Evolutionary conservation across 1,140 invertebrate species (phyloP).

Genomic region (Lepidostoma basale): DNA sequence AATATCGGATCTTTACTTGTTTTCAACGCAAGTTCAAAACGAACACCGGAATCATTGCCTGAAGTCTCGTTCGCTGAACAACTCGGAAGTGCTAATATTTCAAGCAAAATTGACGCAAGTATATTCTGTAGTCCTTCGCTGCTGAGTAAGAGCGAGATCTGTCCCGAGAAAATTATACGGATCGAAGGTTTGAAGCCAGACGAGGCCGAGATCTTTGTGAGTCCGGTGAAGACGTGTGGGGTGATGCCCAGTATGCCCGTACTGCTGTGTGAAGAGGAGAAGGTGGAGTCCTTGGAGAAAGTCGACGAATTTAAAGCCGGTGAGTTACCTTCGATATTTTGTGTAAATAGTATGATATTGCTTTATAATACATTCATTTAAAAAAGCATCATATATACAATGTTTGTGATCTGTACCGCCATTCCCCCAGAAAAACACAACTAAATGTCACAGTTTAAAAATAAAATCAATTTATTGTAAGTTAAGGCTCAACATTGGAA

Average conservation of each 20-base stretch:
- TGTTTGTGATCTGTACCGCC: too few species aligned
- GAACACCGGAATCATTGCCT: not conserved
- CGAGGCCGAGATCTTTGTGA: not conserved
- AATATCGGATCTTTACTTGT: conserved; percentile 7
- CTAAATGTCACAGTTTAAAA: too few species aligned
- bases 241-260: conserved; percentile 32
- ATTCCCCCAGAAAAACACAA: too few species aligned
- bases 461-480: too few species aligned
- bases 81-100: not conserved
- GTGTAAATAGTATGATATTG: too few species aligned
- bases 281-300: not conserved
- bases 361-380: too few species aligned
- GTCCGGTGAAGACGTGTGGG: not conserved
- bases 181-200: not conserved
- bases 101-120: not conserved
- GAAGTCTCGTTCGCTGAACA: not conserved
- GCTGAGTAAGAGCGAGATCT: not conserved
- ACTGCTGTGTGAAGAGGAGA: conserved; percentile 19
- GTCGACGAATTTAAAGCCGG: conserved; percentile 1
- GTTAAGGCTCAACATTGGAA: too few species aligned
- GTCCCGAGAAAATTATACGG: not conserved
- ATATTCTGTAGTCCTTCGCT: conserved; percentile 3
- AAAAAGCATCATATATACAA: too few species aligned
- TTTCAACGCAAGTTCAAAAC: conserved; percentile 1
- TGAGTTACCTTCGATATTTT: too few species aligned